Base-by-base conservation (phyloP, 2,888 invertebrate genomes). In the Scaptomyza tumidula region DNA sequence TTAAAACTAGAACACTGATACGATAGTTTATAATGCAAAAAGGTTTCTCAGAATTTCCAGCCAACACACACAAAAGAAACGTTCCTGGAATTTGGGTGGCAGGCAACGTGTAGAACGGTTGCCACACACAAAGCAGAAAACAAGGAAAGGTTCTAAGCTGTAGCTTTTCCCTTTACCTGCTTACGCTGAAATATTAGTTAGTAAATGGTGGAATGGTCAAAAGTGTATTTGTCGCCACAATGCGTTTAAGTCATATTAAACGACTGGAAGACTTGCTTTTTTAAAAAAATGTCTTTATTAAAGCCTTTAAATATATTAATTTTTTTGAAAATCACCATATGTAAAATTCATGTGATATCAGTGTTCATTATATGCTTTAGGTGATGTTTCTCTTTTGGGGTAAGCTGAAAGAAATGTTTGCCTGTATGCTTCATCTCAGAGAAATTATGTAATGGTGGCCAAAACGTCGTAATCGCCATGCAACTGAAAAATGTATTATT, bases 391-490 rank as follows among this genome's bases (percentile, higher is more conserved):
- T 88, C 64, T 13, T 66, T 75, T 13, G 33, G 41, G 1, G 16
- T 76, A 6, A 86, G 53, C 13, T 48, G 70, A 58, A 78, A 88
- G 44, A 86, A 78, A 6, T 66, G 27, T 9, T 63, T 64, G 11
- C 74, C 71, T 6, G 80, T 68, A 3, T 50, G 37, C 0, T 61
- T 62, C 10, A 87, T 37, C 64, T 89, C 89, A 1, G 48, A 41
- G 10, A 64, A 56, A 48, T 78, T 81, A 44, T 89, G 90, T 16
- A 88, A 49, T 0, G 89, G 90, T 6, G 89, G 89, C 89, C 89
- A 89, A 6, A 89, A 59, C 0, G 88, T 72, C 4, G 89, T 86
- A 16, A 76, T 71, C 2, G 79, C 55, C 33, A 89, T 59, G 52
- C 77, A 72, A 0, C 89, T 89, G 24, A n/a, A n/a, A 9, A n/a